Evolutionary conservation across 2,113 vertebrate species (phyloP), one percentile per base, ranked within the genome.

Genomic region (Poecile atricapillus): DNA sequence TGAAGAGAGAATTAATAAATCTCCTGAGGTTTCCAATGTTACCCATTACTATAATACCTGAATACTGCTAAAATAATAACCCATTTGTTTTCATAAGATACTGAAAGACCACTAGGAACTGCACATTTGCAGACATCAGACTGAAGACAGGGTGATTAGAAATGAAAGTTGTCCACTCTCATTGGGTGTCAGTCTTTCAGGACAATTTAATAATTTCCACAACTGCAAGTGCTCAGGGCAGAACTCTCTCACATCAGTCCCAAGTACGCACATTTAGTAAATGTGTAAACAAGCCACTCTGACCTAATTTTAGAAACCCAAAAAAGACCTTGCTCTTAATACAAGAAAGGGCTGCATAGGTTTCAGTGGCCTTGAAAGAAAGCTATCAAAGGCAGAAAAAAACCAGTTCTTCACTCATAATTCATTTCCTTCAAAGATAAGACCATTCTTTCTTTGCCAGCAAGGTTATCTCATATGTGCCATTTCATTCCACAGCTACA

Each of bases 211-310:
- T 22, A 23, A 2, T 24, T 39, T 84, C 10, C 7, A 63, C 16
- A 78, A 41, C 52, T 86, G 27, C 35, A 59, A n/a, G 21, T 43
- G 35, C 27, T 74, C 30, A 47, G 64, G 25, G 15, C n/a, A 84
- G 56, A 87, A 19, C n/a, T 58, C 15, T 63, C 27, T 44, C 0
- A 0, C 18, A 46, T 58, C 18, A 59, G 14, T 74, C 50, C 52
- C 2, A 3, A 31, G 41, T 47, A 30, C 1, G 0, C 0, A 3
- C 14, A 13, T 21, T 75, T 1, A 16, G 1, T 11, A 60, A 85
- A 88, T 71, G 37, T 43, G 44, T 47, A 87, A 83, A 74, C 9
- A 69, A 91, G 8, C 8, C 7, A 11, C 13, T 56, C 12, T 43
- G 11, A 50, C 17, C 24, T 62, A 49, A 30, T 15, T 43, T 58